These are phyloP conservation scores for Mesochorus sp. DNA, from an alignment of 2,888 invertebrate genomes.

Conservation along the genomic window DNA sequence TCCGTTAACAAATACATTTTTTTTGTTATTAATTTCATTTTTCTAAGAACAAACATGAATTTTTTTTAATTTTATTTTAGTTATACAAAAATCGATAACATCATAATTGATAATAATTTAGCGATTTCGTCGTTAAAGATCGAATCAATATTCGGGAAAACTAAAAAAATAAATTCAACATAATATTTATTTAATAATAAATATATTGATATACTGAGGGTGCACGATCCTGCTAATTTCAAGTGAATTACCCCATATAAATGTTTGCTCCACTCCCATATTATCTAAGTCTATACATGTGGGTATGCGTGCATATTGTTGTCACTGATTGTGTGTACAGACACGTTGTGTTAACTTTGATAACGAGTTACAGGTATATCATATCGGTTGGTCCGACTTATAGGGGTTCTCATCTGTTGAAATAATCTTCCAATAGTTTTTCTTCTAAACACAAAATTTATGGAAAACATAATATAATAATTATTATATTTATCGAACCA, in stretches of 20 bases:
- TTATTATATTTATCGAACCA: too few relatives aligned
- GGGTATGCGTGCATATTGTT: neutral
- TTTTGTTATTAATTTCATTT: neutral
- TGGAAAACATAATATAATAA: too few relatives aligned
- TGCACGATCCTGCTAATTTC: neutral
- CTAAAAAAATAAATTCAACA: neutral
- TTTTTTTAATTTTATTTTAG: too few relatives aligned
- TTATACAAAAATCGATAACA: too few relatives aligned
- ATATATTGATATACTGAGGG: neutral
- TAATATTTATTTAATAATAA: neutral
- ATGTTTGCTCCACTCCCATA: neutral
- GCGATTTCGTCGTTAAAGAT: too few relatives aligned
- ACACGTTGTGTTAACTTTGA: conserved; percentile 69
- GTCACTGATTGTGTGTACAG: conserved; percentile 51
- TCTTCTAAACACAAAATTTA: too few relatives aligned
- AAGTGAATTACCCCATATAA: neutral
- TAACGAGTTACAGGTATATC: conserved; percentile 72
- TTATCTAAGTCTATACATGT: neutral
- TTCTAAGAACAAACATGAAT: neutral
- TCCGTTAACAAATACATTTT: neutral
- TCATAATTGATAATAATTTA: too few relatives aligned
- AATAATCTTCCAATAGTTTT: neutral
- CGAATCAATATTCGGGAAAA: too few relatives aligned
- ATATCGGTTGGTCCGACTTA: conserved; percentile 39
- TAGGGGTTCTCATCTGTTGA: conserved; percentile 48